These are phyloP conservation scores for Zingel zingel DNA, from an alignment of 2,113 vertebrate genomes.

Conservation along the genomic window DNA sequence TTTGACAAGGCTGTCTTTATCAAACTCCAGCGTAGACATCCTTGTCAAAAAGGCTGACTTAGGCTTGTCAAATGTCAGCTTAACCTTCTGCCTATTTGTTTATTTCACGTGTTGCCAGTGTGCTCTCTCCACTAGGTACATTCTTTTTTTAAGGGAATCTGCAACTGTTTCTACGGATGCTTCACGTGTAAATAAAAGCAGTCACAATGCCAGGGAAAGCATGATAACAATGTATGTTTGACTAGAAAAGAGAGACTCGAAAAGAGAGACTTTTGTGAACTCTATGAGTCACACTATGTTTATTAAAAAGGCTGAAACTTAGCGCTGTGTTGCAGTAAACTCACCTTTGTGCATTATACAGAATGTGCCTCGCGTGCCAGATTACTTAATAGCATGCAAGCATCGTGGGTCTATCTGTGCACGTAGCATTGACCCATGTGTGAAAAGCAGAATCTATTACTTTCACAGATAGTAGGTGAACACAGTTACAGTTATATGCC, in stretches of 20 bases:
- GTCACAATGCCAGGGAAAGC: neutral
- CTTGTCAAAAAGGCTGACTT: neutral
- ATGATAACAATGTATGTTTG: neutral
- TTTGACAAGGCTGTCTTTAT: neutral
- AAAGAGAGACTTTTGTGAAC: neutral
- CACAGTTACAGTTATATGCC: neutral
- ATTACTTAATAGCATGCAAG: neutral
- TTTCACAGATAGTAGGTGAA: neutral
- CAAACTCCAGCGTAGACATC: neutral
- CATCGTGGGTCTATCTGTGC: neutral
- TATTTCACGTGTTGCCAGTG: neutral
- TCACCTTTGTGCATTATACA: neutral
- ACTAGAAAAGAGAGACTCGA: neutral
- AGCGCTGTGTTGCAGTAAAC: neutral
- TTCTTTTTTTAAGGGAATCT: neutral
- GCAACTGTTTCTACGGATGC: neutral
- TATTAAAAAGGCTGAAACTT: neutral
- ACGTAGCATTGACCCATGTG: neutral
- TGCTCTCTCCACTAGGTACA: neutral
- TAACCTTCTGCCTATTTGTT: neutral
- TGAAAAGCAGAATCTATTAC: conserved; percentile 11
- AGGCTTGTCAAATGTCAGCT: conserved; percentile 1
- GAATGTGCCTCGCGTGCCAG: neutral
- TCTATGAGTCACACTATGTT: neutral
- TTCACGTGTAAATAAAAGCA: neutral